Base-by-base conservation (phyloP, 2,888 invertebrate species). In the Strigamia crassipes region DNA sequence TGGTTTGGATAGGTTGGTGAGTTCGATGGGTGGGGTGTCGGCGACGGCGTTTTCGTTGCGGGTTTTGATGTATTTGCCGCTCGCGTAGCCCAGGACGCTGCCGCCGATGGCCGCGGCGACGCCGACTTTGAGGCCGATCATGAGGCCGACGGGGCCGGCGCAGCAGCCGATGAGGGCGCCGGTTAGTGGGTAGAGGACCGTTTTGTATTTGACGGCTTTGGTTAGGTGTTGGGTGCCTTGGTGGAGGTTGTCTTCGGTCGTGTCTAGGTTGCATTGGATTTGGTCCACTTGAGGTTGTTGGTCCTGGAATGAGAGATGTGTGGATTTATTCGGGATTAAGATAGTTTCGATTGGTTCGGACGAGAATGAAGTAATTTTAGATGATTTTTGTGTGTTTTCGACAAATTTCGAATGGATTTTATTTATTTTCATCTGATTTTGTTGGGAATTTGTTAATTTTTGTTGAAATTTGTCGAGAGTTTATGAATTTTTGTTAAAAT, bases 81-180 rank as follows among this genome's bases (percentile, higher is more conserved):
- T 12, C 1, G 18, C 8, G 38, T 78, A 78, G 5, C 80, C 80
- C 5, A 80, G 4, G 13, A 42, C 10, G 6, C 51, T 13, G 1
- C 80, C 42, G 1, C 42, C 80, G 27, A 51, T 46, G 8, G 46
- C 80, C 1, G 80, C 80, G 18, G 51, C 42, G 8, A 42, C n/a
- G 6, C 80, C 80, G 8, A 21, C n/a, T 38, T 80, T 80, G 21
- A 80, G 1, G 1, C 80, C 80, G 12, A 46, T 46, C 5, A 80
- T 15, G 1, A 80, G 23, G 8, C 80, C 80, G 8, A 80, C 51
- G 15, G 80, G 80, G 5, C 80, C 80, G 12, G 80, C 80, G 15
- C 42, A 38, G 23, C 80, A 80, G 1, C 80, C 80, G 51, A 80
- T 51, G 13, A 51, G 21, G 4, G 80, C 80, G 1, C 80, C 80